Evolutionary conservation across 2,888 invertebrate species (phyloP).

Genomic region (Troides aeacus): DNA sequence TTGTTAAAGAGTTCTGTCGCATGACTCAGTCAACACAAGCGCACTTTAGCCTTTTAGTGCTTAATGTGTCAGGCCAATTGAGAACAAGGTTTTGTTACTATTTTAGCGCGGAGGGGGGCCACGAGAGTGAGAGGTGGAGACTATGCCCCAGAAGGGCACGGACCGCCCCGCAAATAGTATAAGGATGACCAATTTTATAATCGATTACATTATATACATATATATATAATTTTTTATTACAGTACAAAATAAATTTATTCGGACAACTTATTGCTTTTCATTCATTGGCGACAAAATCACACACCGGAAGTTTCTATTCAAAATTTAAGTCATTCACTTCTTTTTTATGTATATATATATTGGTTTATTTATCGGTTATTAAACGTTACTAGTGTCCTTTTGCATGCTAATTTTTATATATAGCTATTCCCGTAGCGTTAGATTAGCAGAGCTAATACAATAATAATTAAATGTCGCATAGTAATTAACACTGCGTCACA

Average conservation of each 20-base stretch:
- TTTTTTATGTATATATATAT: constrained; percentile 47
- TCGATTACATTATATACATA: constrained; percentile 44
- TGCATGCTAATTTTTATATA: constrained; percentile 62
- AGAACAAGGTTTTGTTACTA: constrained; percentile 47
- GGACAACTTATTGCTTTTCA: constrained; percentile 70
- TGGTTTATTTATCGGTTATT: constrained; percentile 32
- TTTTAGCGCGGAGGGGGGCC: constrained; percentile 72
- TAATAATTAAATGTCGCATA: constrained; percentile 16
- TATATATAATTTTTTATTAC: constrained; percentile 51
- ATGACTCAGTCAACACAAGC: constrained; percentile 26
- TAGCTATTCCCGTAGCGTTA: constrained; percentile 13
- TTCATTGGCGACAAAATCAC: constrained; percentile 63
- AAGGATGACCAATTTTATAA: constrained; percentile 50
- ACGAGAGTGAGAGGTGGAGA: constrained; percentile 74
- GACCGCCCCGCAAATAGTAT: constrained; percentile 76
- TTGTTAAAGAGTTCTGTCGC: not conserved
- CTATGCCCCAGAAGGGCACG: constrained; percentile 69
- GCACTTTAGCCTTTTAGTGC: constrained; percentile 26
- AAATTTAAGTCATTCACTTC: constrained; percentile 76
- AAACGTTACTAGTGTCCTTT: constrained; percentile 58
- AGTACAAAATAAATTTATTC: constrained; percentile 65
- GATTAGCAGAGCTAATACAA: constrained; percentile 35
- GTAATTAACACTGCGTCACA: not conserved
- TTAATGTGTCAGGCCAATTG: constrained; percentile 29
- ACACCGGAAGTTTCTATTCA: constrained; percentile 41